Evolutionary conservation across 2,797 vertebrate species (phyloP), one percentile per base, ranked within the genome.

Genomic region (Pseudomugil tenellus): DNA sequence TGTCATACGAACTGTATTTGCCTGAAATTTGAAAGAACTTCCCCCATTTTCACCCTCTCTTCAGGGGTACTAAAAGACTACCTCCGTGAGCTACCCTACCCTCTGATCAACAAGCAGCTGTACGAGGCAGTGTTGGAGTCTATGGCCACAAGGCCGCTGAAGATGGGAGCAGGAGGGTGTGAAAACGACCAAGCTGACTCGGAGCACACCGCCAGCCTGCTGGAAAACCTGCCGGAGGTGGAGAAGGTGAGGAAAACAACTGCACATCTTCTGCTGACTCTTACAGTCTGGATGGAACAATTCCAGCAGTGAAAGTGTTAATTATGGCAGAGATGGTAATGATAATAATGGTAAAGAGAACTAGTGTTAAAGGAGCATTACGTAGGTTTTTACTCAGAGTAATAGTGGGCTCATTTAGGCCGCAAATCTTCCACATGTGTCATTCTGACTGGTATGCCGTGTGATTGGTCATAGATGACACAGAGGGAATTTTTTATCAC

Each of bases 1-100:
- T 16, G 11, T 58, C 31, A 12, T 4, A 29, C 7, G 13, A 52
- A 14, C 49, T 52, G 25, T 25, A 29, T 3, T 23, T 53, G 59
- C 41, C 14, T 25, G 19, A 12, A 34, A 56, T 57, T 37, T 80
- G 63, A 46, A 69, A 6, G 6, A 23, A 61, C 1, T 31, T 2
- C 29, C 37, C 41, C 62, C 8, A 0, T 21, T 66, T 16, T 39
- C 32, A 17, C 14, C 10, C 19, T 12, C 3, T 51, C 55, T 59
- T 10, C 88, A 99, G 98, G 98, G 7, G 96, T 99, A 43, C 88
- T 99, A 65, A 99, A 99, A 91, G 98, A 99, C 93, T 99, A 97
- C 80, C 93, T 99, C 58, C 94, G 98, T 70, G 98, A 99, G 86
- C 93, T 99, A 25, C 98, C 98, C 54, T 96, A 93, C 85, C 97